phyloP scores from a whole-genome alignment of 53 echinoderm and acorn worm genomes.

The Mesocentrotus franciscanus region DNA sequence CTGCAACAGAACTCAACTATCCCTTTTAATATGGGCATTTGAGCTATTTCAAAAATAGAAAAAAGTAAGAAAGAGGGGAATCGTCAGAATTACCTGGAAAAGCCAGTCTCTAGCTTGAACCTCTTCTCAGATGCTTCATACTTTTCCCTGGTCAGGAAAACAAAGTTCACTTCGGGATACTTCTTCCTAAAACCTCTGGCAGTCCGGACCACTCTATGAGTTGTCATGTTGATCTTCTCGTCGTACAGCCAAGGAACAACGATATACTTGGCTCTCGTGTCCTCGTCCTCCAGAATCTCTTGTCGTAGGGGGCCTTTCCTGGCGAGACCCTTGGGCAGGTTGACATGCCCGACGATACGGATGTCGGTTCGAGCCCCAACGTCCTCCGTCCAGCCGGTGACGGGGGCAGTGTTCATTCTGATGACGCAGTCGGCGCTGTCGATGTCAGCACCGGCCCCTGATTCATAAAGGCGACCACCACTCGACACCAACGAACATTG shows the following conservation, averaged over 20 bases:
- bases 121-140: conserved; percentile 64
- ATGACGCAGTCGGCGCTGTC: conserved; percentile 83
- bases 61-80: neutral
- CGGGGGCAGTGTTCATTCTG: conserved; percentile 85
- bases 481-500: conserved; percentile 79
- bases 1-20: too few relatives aligned
- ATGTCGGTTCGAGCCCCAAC: conserved; percentile 78
- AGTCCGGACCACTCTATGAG: conserved; percentile 56
- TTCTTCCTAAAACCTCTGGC: conserved; percentile 64
- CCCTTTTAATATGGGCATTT: too few relatives aligned
- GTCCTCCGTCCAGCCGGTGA: conserved; percentile 74
- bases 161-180: conserved; percentile 75
- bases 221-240: conserved; percentile 65
- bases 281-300: conserved; percentile 60
- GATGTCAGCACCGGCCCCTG: conserved; percentile 78
- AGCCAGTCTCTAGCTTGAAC: conserved; percentile 71
- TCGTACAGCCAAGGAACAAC: conserved; percentile 78
- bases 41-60: too few relatives aligned
- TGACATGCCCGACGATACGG: conserved; percentile 80
- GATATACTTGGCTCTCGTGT: conserved; percentile 67
- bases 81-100: conserved; percentile 61
- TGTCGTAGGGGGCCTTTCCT: conserved; percentile 57
- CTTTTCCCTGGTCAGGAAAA: conserved; percentile 74
- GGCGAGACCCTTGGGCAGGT: conserved; percentile 69
- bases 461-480: conserved; percentile 73